Evolutionary conservation across 2,113 vertebrate species (phyloP), one percentile per base, ranked within the genome.

Genomic region (Centropristis striata): DNA sequence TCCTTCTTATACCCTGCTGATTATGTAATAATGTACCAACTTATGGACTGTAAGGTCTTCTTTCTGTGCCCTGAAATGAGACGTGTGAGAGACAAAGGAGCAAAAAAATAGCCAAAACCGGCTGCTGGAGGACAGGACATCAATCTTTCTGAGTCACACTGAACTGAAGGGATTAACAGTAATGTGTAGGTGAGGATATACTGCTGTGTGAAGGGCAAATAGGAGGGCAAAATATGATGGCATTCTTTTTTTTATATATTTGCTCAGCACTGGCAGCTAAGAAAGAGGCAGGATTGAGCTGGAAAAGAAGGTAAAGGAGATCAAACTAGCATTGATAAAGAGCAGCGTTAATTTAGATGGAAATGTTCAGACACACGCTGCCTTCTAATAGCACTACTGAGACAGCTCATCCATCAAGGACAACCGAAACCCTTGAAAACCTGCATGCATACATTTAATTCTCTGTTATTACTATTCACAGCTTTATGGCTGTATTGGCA

Each of bases 351-450:
- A 59, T 58, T 71, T 18, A 36, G 21, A 68, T 73, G 46, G 36
- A 74, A 61, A 47, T 37, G 55, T 49, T 69, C 78, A 36, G 41
- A 71, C 61, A 65, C 32, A 37, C 2, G 4, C 42, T 21, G 39
- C n/a, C 46, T 32, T 60, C 10, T 23, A 49, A 60, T 23, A 58
- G 44, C 53, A 18, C 28, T 14, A 55, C 18, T 50, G 54, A 57
- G 55, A 58, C 23, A 64, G 18, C 67, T 32, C 20, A 41, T 41
- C 21, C 54, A 36, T 61, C 23, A 79, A 42, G 42, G 60, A 65
- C 32, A 59, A 42, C 37, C 16, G 36, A 75, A 63, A 28, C 12
- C 39, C 27, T 53, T 54, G 18, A 73, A 32, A 61, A 54, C 16
- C 27, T 53, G 46, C 23, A 11, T 11, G 2, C n/a, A 18, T 47